phyloP scores from a whole-genome alignment of 2,797 vertebrate species.

The Arremon brunneinucha region DNA sequence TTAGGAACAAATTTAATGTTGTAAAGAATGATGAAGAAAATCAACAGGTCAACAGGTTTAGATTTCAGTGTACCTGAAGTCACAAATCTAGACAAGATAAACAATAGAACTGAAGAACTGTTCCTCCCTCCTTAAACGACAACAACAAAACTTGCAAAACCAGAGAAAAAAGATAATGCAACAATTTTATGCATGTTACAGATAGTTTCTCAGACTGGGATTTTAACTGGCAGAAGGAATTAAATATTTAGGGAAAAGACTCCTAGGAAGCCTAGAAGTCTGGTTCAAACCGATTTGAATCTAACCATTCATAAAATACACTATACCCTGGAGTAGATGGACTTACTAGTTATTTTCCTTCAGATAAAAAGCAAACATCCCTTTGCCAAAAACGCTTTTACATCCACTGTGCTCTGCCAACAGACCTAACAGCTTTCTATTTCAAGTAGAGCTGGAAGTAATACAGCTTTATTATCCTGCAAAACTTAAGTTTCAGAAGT shows the following conservation, averaged over 20 bases:
- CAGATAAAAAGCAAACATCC: constrained; percentile 54
- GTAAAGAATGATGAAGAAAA: not conserved
- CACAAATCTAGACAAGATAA: not conserved
- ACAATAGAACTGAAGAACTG: not conserved
- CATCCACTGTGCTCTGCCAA: constrained; percentile 15
- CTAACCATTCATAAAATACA: constrained; percentile 66
- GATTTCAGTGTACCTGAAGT: not conserved
- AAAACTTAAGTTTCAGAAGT: constrained; percentile 22
- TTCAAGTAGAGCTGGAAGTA: constrained; percentile 35
- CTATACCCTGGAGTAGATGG: constrained; percentile 46
- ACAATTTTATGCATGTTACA: not conserved
- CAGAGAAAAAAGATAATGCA: not conserved
- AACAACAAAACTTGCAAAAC: not conserved
- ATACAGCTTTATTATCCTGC: not conserved
- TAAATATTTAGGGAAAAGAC: constrained; percentile 59
- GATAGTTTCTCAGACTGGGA: constrained; percentile 42
- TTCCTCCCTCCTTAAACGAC: not conserved
- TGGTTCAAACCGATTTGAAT: constrained; percentile 47
- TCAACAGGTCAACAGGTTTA: not conserved
- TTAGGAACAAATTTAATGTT: not conserved
- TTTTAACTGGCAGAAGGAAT: constrained; percentile 55
- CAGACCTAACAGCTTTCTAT: not conserved
- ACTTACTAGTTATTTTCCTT: constrained; percentile 42
- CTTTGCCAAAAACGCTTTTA: constrained; percentile 65
- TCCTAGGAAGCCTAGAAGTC: constrained; percentile 49